Conservation (phyloP, 2,797 vertebrate species). For the Cyclura pinguis region DNA sequence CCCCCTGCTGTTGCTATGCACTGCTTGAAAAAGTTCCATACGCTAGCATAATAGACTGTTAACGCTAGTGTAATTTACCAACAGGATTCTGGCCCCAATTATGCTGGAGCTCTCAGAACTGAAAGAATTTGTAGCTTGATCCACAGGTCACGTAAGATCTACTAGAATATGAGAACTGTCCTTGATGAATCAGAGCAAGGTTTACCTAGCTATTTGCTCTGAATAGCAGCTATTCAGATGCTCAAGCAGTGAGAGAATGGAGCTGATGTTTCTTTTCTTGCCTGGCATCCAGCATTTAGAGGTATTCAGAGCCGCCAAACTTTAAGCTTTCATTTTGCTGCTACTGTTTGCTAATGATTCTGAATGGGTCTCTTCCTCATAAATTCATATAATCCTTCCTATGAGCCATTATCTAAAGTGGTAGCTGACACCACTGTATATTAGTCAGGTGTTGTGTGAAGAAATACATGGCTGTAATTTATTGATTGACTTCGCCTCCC, state of each 20-base stretch:
- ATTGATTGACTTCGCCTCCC: neutral
- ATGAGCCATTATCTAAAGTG: neutral
- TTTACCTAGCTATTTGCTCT: neutral
- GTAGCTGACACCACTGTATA: neutral
- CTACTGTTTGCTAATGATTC: neutral
- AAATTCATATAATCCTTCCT: neutral
- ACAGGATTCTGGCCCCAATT: neutral
- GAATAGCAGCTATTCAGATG: neutral
- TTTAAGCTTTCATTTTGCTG: neutral
- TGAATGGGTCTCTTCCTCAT: neutral
- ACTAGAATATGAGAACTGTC: neutral
- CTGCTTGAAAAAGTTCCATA: too few relatives aligned
- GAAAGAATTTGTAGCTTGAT: neutral
- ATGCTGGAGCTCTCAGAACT: neutral
- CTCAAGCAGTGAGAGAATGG: neutral
- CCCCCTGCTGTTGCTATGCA: too few relatives aligned
- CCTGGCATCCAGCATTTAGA: neutral
- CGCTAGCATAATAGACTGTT: too few relatives aligned
- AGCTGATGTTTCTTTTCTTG: neutral
- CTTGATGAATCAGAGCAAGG: too few relatives aligned
- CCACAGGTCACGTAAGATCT: too few relatives aligned
- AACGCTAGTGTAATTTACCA: too few relatives aligned
- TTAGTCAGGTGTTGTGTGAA: neutral
- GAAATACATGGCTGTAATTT: neutral
- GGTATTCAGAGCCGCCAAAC: neutral